These are phyloP conservation scores for Aptenodytes forsteri DNA, from an alignment of 2,113 vertebrate species.

Conservation along the genomic window DNA sequence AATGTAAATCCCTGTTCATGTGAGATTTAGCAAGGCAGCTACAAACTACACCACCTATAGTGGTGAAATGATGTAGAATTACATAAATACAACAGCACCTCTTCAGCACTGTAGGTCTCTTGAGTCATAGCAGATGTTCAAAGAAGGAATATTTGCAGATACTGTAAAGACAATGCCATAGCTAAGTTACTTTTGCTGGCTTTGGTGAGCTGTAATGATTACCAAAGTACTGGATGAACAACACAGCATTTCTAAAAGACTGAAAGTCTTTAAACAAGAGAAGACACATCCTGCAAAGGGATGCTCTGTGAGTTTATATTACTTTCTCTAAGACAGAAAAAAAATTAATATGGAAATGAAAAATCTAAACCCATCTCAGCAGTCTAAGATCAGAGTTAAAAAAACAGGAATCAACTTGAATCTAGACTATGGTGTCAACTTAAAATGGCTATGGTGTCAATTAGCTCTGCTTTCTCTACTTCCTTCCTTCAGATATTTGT, in stretches of 20 bases:
- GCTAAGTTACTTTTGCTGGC: neutral
- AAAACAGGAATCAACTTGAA: neutral
- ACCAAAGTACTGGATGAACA: neutral
- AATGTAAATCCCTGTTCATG: neutral
- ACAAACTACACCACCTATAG: neutral
- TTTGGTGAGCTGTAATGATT: neutral
- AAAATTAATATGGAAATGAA: neutral
- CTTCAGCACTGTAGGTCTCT: neutral
- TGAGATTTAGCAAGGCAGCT: neutral
- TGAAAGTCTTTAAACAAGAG: neutral
- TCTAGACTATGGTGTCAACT: neutral
- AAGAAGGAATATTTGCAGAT: neutral
- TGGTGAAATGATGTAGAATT: neutral
- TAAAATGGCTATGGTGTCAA: neutral
- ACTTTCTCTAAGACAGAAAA: neutral
- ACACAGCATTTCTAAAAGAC: neutral
- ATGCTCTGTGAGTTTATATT: neutral
- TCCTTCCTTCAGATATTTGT: neutral
- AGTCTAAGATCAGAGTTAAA: neutral
- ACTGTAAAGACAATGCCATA: neutral
- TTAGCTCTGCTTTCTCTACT: neutral
- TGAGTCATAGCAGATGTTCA: neutral
- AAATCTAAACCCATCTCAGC: neutral
- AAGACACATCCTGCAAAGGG: neutral
- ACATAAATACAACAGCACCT: neutral